Percentiles rank a stretch among this genome's conserved stretches.
These are phyloP conservation scores for Diabrotica balteata DNA, from an alignment of 2,888 invertebrate species.

Conservation along the genomic window DNA sequence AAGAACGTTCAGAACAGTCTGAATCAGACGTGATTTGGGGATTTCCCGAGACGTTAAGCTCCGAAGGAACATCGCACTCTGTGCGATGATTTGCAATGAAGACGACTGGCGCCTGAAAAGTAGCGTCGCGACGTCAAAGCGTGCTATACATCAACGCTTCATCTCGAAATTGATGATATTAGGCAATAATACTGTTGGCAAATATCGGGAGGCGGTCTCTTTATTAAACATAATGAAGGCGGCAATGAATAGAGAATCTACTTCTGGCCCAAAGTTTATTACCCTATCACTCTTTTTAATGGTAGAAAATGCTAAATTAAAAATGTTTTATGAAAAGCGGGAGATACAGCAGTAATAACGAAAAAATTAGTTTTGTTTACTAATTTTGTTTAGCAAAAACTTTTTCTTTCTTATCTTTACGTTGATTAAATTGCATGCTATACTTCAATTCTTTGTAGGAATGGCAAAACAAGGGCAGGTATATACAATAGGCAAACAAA, in stretches of 20 bases:
- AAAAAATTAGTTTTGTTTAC: no score
- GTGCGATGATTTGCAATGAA: conserved; percentile 32
- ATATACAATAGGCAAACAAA: no score
- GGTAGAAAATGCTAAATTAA: no score
- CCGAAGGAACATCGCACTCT: conserved; percentile 30
- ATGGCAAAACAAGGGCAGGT: no score
- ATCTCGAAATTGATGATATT: conserved; percentile 33
- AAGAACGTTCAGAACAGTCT: conserved; percentile 18
- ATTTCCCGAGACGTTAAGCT: conserved; percentile 34
- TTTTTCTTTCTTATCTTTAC: no score
- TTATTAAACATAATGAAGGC: conserved; percentile 10
- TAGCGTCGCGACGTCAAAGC: conserved; percentile 34
- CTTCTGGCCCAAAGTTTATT: neutral
- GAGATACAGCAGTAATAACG: no score
- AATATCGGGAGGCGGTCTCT: conserved; percentile 9
- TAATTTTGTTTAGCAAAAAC: no score
- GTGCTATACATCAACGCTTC: conserved; percentile 27
- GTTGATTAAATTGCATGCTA: no score
- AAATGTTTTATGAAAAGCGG: no score
- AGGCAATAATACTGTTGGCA: conserved; percentile 19
- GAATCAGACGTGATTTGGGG: conserved; percentile 34
- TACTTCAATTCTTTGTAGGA: no score
- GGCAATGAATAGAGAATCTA: neutral
- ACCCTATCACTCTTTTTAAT: no score
- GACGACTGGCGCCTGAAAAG: conserved; percentile 35